phyloP scores from a whole-genome alignment of 2,113 vertebrate genomes.

The Accipiter virgatus region DNA sequence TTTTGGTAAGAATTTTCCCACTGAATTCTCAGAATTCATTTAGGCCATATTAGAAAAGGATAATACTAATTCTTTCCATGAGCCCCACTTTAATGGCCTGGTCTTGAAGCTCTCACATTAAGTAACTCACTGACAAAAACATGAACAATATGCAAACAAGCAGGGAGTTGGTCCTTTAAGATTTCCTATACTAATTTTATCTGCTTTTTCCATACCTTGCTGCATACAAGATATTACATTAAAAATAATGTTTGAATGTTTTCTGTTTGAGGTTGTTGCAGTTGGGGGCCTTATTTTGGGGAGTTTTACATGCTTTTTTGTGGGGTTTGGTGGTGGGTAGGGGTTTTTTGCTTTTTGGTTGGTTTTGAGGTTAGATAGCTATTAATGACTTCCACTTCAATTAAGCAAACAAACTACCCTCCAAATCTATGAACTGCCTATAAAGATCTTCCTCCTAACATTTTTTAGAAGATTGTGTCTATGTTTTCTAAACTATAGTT shows the following conservation, averaged over 20 bases:
- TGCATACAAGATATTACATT: neutral
- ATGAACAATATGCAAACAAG: neutral
- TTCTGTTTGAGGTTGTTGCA: neutral
- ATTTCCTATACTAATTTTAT: neutral
- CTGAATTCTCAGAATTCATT: neutral
- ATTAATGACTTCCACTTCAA: neutral
- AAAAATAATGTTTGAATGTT: neutral
- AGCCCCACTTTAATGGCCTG: neutral
- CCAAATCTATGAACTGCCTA: neutral
- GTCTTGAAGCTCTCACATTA: neutral
- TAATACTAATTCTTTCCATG: neutral
- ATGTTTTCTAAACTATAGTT: neutral
- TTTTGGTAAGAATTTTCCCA: neutral
- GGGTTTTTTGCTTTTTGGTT: neutral
- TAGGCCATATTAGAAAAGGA: neutral
- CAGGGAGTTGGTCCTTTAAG: neutral
- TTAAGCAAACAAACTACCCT: neutral
- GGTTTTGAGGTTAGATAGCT: neutral
- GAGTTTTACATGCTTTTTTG: accelerated
- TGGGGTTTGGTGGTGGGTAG: neutral
- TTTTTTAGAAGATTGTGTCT: neutral
- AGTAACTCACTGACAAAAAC: neutral
- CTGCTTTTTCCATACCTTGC: neutral
- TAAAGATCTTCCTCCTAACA: neutral
- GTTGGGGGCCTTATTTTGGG: neutral